Percentiles rank a stretch among this genome's conserved stretches.
These are phyloP conservation scores for Astropecten irregularis DNA, from an alignment of 53 echinoderm and acorn worm genomes.

Conservation along the genomic window DNA sequence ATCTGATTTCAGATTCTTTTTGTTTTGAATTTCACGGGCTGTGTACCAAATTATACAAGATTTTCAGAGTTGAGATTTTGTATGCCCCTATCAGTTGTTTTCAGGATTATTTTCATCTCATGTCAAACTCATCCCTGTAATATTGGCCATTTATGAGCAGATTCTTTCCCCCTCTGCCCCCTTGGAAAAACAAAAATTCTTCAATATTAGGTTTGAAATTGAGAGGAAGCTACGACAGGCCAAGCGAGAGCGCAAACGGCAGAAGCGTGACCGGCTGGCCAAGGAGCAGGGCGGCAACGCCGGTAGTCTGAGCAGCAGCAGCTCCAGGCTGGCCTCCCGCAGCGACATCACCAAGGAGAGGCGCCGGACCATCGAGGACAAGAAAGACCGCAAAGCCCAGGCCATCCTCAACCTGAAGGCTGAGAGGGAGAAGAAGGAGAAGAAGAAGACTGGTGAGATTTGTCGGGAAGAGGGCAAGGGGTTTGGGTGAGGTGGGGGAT, in stretches of 20 bases:
- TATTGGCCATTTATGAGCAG: no score
- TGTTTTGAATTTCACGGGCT: no score
- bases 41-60: no score
- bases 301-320: conserved; percentile 12
- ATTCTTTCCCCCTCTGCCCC: no score
- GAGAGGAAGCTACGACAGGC: conserved; percentile 91
- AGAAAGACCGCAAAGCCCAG: conserved; percentile 93
- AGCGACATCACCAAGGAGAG: conserved; percentile 84
- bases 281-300: conserved; percentile 37
- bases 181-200: no score
- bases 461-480: neutral
- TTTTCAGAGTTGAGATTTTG: no score
- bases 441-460: conserved; percentile 78
- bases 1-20: no score
- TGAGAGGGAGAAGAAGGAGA: conserved; percentile 83
- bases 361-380: conserved; percentile 89
- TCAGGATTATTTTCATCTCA: no score
- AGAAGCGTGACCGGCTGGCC: conserved; percentile 68
- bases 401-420: conserved; percentile 91
- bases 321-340: conserved; percentile 41
- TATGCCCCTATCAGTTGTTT: no score
- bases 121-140: no score
- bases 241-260: conserved; percentile 81
- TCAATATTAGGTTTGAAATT: conserved; percentile 94
- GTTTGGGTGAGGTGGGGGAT: no score